Base-by-base conservation (phyloP, 2,113 vertebrate genomes). In the Bubo bubo region DNA sequence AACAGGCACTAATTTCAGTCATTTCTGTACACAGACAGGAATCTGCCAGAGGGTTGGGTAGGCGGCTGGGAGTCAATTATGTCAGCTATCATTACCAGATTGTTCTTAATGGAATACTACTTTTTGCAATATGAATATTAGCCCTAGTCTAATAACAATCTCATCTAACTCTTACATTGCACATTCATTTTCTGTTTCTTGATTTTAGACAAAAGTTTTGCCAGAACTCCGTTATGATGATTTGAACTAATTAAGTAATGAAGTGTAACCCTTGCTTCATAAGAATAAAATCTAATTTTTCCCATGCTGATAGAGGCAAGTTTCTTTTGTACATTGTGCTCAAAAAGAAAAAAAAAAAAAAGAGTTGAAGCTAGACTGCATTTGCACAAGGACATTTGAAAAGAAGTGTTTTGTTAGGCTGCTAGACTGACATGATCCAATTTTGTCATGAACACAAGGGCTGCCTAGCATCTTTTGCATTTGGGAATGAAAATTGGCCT, bases 361-460 rank as follows among this genome's bases (percentile, higher is more conserved):
- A 27, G 3, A 45, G 13, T 39, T 79, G 64, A 86, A 90, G 91
- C 86, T 66, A 56, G 67, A 50, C 63, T 71, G 66, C 39, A 41
- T 95, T 97, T 95, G 50, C 85, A 73, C 43, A 77, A 66, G 63
- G 39, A 6, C 21, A 2, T 62, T 88, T 96, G 72, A 66, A 93
- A 91, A 88, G 50, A 37, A 73, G 18, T 28, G n/a, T 88, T 95
- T 97, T 97, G 86, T 97, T 77, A 60, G 47, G 59, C 64, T 81
- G 64, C 77, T 92, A 13, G 73, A 37, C 66, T 84, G 94, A 94
- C 91, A 70, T 70, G 82, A 92, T 94, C 86, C 79, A 85, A 26
- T 96, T 96, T 95, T 96, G 80, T 96, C 50, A 2, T 6, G 43
- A 79, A 70, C 62, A 70, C 71, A 90, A 88, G 88, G 66, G 79